Evolutionary conservation across 2,888 invertebrate genomes (phyloP), one percentile per base, ranked within the genome.

Genomic region (Drosophila barbarae): DNA sequence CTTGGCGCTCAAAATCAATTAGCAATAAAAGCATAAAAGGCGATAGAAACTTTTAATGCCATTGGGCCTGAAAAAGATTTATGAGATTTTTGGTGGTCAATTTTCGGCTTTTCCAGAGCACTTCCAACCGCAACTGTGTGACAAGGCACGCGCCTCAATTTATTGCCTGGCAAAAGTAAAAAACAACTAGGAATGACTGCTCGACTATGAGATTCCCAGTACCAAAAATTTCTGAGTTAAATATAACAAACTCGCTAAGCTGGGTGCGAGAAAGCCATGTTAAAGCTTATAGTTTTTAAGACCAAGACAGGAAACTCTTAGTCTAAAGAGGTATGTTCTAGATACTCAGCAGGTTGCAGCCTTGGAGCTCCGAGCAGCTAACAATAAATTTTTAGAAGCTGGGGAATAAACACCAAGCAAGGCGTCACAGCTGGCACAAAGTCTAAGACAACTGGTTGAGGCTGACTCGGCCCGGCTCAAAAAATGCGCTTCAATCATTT

Each of bases 401-500:
- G 18, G 18, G 51, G 23, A 57, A 65, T 28, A 36, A 49, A 54
- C 34, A 49, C 35, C 41, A 35, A 30, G 21, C 18, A 21, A 56
- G 30, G 18, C 51, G 28, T 38, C 59, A 46, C 18, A 65, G 51
- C 38, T 55, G 53, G 51, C 44, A 59, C 34, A 51, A 35, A 32
- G 58, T 42, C 15, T 38, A 26, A n/a, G 41, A 36, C 47, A 55
- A 65, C 64, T 54, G 63, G 47, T 61, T 47, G 35, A 30, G 39
- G 38, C 32, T 38, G 36, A 26, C 26, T 34, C 18, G 38, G 38
- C 42, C 28, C 36, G 42, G 42, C 53, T 69, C 46, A 21, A 55
- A 63, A 73, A 69, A 71, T 61, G 61, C 61, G 74, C 63, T 72
- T 69, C 66, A 72, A 72, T 80, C 83, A 81, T 81, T 81, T 81